Base-by-base conservation (phyloP, 2,888 invertebrate species). In the Monoplex corrugatus region DNA sequence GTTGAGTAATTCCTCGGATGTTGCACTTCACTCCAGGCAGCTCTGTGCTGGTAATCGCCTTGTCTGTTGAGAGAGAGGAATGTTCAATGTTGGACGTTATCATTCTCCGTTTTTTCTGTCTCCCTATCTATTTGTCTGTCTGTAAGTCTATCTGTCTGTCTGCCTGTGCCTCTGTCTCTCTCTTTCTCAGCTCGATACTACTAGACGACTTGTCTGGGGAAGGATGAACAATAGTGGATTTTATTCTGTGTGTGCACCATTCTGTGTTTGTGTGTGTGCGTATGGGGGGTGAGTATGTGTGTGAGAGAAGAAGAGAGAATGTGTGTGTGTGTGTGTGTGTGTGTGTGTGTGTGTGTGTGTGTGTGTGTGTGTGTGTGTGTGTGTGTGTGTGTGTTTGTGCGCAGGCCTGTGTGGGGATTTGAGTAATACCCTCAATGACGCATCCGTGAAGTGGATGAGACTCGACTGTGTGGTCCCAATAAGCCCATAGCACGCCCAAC, bases 1-100 rank as follows among this genome's bases (percentile, higher is more conserved):
- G 88, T 19, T 40, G 87, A 2, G 50, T 57, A 28, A 83, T 16
- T 8, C 88, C 88, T 13, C 88, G 83, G 44, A 84, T 88, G 88
- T 83, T 88, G 68, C 88, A 88, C 40, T n/a, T 78, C 43, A 50
- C 13, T 13, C 2, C 10, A 13, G 78, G 45, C 23, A 38, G 87
- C 6, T n/a, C 19, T 10, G 43, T 13, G 19, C 57, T 19, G 38
- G 38, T 16, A 0, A 38, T 23, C 2, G 86, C 43, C 16, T 72
- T 72, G n/a, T 28, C 86, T 68, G 72, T 16, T 28, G 38, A 80
- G 85, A 43, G 32, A 50, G n/a, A n/a, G n/a, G n/a, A n/a, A n/a
- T n/a, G n/a, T n/a, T n/a, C n/a, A n/a, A n/a, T n/a, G n/a, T n/a
- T n/a, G n/a, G n/a, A n/a, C 6, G 19, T 23, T 23, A 28, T 16